Evolutionary conservation across 2,797 vertebrate genomes (phyloP).

Genomic region (Muscicapa comitata): DNA sequence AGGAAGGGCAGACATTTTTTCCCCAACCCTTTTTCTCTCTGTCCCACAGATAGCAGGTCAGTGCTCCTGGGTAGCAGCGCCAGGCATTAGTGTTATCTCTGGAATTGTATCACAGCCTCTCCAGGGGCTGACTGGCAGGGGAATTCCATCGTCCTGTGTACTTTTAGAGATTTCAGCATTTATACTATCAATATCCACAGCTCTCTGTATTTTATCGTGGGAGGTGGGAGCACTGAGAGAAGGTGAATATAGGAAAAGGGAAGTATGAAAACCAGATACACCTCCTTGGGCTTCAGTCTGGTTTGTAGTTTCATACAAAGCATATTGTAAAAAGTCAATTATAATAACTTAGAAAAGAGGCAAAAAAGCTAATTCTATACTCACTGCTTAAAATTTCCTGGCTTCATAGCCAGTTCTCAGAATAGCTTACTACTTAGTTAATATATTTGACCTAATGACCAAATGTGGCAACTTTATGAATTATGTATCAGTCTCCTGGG

Average conservation of each 20-base stretch:
- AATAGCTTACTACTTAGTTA: constrained; percentile 18
- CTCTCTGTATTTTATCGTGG: background rate
- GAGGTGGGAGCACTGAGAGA: background rate
- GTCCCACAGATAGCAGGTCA: background rate
- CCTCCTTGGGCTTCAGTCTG: background rate
- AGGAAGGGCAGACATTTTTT: background rate
- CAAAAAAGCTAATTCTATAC: background rate
- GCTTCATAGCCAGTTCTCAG: background rate
- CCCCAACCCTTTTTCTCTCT: background rate
- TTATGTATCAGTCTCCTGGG: constrained; percentile 28
- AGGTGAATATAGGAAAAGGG: background rate
- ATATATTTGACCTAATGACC: constrained; percentile 45
- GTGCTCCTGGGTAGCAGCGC: background rate
- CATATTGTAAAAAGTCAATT: background rate
- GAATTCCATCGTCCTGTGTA: background rate
- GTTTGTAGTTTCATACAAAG: background rate
- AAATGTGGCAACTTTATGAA: constrained; percentile 23
- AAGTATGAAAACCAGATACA: background rate
- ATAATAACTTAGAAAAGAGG: background rate
- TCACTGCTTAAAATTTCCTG: background rate
- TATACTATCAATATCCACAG: background rate
- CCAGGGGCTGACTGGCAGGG: accelerated
- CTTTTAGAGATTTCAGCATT: background rate
- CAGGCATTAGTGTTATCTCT: background rate
- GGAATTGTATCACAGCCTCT: background rate